A percentile compares a stretch with the other conserved stretches of the same genome.
Evolutionary conservation across 1,140 invertebrate genomes (phyloP).

Genomic region (Brachionus rotundiformis): DNA sequence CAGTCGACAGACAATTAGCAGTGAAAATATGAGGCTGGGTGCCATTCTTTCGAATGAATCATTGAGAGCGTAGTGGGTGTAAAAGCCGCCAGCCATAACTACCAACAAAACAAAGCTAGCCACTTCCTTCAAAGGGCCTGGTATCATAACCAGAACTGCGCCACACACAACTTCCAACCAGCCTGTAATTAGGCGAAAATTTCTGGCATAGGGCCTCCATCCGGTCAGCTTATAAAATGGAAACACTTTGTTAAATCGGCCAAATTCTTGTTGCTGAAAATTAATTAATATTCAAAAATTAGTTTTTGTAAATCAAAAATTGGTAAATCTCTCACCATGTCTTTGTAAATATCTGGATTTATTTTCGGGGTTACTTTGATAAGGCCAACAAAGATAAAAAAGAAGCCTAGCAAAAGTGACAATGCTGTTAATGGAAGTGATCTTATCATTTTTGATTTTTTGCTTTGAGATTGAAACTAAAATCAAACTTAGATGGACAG

Average conservation of each 20-base stretch:
- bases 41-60: slow-evolving; percentile 89
- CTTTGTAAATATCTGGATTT: slow-evolving; percentile 91
- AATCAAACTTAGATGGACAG: neutral
- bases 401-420: slow-evolving; percentile 84
- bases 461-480: neutral
- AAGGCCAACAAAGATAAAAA: slow-evolving; percentile 90
- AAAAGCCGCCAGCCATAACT: slow-evolving; percentile 82
- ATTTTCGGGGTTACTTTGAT: slow-evolving; percentile 86
- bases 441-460: slow-evolving; percentile 56
- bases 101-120: slow-evolving; percentile 80
- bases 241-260: slow-evolving; percentile 94
- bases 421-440: slow-evolving; percentile 85
- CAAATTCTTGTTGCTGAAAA: slow-evolving; percentile 90
- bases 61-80: slow-evolving; percentile 86
- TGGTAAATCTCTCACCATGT: slow-evolving; percentile 78
- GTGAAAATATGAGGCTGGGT: slow-evolving; percentile 87
- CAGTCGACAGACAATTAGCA: slow-evolving; percentile 87
- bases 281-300: too few species aligned
- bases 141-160: slow-evolving; percentile 70
- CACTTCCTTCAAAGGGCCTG: slow-evolving; percentile 75
- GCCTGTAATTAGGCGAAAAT: slow-evolving; percentile 82
- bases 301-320: neutral
- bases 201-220: slow-evolving; percentile 74
- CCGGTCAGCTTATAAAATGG: slow-evolving; percentile 71
- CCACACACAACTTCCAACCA: slow-evolving; percentile 85